phyloP scores from a whole-genome alignment of 2,888 invertebrate species.

The Eudasyphora cyanicolor region DNA sequence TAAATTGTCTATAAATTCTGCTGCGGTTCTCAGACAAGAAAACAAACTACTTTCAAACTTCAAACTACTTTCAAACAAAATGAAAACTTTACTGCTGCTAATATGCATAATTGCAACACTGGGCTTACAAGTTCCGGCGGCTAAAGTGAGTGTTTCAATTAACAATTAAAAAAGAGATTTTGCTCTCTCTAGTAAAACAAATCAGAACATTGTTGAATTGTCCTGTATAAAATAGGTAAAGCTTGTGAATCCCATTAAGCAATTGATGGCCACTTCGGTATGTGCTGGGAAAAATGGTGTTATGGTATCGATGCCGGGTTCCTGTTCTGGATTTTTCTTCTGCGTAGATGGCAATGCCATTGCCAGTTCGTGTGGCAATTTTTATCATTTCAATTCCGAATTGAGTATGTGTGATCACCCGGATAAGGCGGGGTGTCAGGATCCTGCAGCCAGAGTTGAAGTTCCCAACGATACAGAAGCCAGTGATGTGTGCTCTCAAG shows the following conservation, averaged over 20 bases:
- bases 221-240: background rate
- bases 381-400: constrained; percentile 70
- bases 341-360: constrained; percentile 71
- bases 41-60: background rate
- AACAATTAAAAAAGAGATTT: too few species aligned
- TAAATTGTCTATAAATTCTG: background rate
- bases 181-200: too few species aligned
- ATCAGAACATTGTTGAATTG: background rate
- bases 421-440: constrained; percentile 58
- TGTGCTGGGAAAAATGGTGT: constrained; percentile 70
- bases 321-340: constrained; percentile 71
- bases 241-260: too few species aligned
- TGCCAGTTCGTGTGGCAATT: constrained; percentile 69
- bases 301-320: constrained; percentile 71
- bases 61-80: background rate
- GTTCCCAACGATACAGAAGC: constrained; percentile 9
- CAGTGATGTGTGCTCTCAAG: background rate
- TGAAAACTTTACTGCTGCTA: background rate
- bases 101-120: constrained; percentile 7
- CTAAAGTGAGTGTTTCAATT: constrained; percentile 3
- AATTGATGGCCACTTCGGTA: constrained; percentile 26
- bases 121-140: constrained; percentile 5
- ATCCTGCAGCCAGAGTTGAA: background rate
- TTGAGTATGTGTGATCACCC: constrained; percentile 68
- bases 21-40: too few species aligned